Evolutionary conservation across 30 jellyfish, hydroid and myxozoan species (phyloP).

Genomic region (Mastigias papua): DNA sequence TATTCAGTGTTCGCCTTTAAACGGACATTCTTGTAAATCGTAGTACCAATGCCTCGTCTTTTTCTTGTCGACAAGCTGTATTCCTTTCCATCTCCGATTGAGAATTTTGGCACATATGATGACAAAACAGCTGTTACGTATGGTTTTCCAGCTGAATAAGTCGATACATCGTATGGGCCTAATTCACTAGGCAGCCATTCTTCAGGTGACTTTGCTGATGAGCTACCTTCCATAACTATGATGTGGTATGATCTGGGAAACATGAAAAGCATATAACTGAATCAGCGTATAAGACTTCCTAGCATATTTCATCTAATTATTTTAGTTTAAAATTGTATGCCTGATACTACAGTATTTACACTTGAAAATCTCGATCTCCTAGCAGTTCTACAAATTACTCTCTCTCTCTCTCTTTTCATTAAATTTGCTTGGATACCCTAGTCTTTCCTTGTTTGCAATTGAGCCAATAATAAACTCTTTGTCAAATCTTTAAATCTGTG

Average conservation of each 20-base stretch:
- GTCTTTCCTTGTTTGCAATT: no score
- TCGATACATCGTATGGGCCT: conserved; percentile 45
- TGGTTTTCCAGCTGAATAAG: conserved; percentile 60
- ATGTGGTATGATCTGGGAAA: conserved; percentile 71
- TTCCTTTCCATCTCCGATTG: conserved; percentile 86
- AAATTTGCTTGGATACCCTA: no score
- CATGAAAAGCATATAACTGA: neutral
- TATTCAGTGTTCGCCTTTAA: conserved; percentile 68
- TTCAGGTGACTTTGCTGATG: conserved; percentile 26
- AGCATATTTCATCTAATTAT: neutral
- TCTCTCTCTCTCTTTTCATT: no score
- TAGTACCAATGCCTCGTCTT: conserved; percentile 27
- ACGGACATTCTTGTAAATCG: conserved; percentile 58
- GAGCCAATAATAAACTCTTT: no score
- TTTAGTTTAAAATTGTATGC: neutral
- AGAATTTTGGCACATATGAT: conserved; percentile 25
- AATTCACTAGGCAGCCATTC: conserved; percentile 15
- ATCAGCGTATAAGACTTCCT: neutral
- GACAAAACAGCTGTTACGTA: conserved; percentile 80
- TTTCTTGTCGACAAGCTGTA: conserved; percentile 28
- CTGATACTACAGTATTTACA: neutral
- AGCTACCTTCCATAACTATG: conserved; percentile 46
- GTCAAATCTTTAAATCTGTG: no score
- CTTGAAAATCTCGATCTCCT: no score
- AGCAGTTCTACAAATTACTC: no score